Evolutionary conservation across 2,113 vertebrate species (phyloP), one percentile per base, ranked within the genome.

Genomic region (Nyctibius bracteatus): DNA sequence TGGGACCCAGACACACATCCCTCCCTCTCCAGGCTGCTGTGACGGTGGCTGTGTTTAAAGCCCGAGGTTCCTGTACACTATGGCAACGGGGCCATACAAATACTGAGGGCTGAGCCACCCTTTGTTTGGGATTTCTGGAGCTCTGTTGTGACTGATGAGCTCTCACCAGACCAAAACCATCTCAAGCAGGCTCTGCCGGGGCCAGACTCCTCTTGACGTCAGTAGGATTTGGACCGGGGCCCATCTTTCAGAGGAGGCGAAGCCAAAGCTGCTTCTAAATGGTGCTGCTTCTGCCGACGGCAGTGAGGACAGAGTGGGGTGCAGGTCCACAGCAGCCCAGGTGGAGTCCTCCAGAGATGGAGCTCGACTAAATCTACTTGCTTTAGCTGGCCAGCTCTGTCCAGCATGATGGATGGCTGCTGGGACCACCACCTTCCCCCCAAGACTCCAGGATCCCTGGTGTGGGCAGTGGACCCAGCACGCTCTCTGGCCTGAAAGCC

Each of bases 141-240:
- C 46, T 91, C 83, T 84, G 68, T 37, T 92, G 19, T 90, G 86
- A 93, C 82, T 88, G 90, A 93, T 93, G 92, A 95, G 88, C 75
- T 93, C 88, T 92, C 86, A 90, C 55, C 91, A 95, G 91, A 90
- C 72, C 80, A 92, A 94, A 96, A 86, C 51, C 86, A 81, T 86
- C 91, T 90, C 3, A 1, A 65, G 62, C 70, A 96, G 87, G 24
- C 81, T 88, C 70, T 93, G 92, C 92, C 0, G 8, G 41, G 71
- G 71, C 92, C 95, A 92, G 88, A 63, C 92, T 95, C 82, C 91
- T 92, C 81, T 82, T 96, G 95, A 96, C 90, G 81, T 93, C 88
- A 97, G 87, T 30, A 39, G 87, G 33, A 90, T 87, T 94, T 97
- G 96, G 92, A 94, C 18, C 3, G 1, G 43, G 90, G 92, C 94